A percentile compares a stretch with the other conserved stretches of the same genome.
phyloP scores from a whole-genome alignment of 2,113 vertebrate species.

The Callipepla californica region DNA sequence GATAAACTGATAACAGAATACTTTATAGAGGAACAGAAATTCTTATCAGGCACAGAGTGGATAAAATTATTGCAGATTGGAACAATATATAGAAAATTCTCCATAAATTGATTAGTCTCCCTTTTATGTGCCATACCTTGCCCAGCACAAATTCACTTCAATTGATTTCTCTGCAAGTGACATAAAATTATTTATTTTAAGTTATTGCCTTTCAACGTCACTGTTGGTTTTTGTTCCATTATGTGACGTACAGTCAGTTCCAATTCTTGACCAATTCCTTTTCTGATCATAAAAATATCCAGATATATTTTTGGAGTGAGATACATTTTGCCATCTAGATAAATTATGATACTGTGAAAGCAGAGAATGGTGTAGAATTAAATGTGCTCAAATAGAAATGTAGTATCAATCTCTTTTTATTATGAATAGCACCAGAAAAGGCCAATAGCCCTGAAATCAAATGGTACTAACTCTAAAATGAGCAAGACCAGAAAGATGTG shows the following conservation, averaged over 20 bases:
- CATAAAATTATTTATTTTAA: neutral
- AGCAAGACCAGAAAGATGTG: neutral
- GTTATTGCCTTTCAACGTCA: neutral
- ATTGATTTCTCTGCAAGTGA: slow-evolving; percentile 37
- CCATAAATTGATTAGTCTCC: neutral
- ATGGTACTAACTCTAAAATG: neutral
- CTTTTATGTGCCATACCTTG: neutral
- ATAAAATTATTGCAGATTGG: neutral
- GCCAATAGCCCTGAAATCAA: neutral
- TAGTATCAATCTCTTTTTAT: neutral
- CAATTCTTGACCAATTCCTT: neutral
- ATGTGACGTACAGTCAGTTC: neutral
- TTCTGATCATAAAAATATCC: neutral
- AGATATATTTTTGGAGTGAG: neutral
- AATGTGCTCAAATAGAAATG: neutral
- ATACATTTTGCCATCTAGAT: neutral
- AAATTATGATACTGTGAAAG: neutral
- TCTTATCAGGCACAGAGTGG: neutral
- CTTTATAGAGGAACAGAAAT: neutral
- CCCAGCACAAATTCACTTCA: neutral
- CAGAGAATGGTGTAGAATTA: neutral
- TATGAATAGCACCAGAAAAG: neutral
- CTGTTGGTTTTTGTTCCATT: neutral
- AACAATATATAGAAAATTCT: neutral
- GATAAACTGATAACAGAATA: neutral